Base-by-base conservation (phyloP, 2,888 invertebrate species). In the Hyppa rectilinea region DNA sequence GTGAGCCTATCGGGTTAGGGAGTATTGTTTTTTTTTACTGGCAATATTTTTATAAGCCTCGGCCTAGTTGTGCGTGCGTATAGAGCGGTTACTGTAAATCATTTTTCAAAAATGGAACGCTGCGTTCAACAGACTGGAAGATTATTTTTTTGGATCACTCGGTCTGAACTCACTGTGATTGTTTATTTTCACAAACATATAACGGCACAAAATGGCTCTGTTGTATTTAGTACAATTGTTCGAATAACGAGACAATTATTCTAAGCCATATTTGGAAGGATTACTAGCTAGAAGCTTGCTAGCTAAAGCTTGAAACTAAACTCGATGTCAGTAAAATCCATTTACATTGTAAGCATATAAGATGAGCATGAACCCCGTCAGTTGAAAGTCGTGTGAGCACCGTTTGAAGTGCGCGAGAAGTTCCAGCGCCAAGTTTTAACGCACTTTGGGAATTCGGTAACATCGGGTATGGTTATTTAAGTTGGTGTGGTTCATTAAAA, bases 401-500 rank as follows among this genome's bases (percentile, higher is more conserved):
- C 87, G 82, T 89, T 89, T 81, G 75, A 81, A 82, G 64, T 58
- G 66, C 45, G 65, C 76, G 55, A 45, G 60, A 86, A 87, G 77
- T 86, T 83, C 79, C 60, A 68, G 64, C 67, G 60, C 50, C 29
- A 81, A 89, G 87, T 88, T 87, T 82, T 78, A 80, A 88, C 85
- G 87, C 85, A 86, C 82, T 87, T 87, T 78, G 82, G 77, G 84
- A 87, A 86, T 87, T 89, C 80, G 53, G 82, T 67, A 84, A 84
- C 84, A 87, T 71, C 36, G 66, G 79, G 71, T 83, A 71, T 71
- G 78, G 86, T 86, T 91, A 87, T 90, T 90, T 90, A 87, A 90
- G 89, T 89, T 90, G 80, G 84, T 87, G 79, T 74, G 81, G 78
- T 87, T 93, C 90, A 91, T 93, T 92, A 91, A 92, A 92, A 93